Base-by-base conservation (phyloP, 2,888 invertebrate genomes). In the Diaperis boleti region DNA sequence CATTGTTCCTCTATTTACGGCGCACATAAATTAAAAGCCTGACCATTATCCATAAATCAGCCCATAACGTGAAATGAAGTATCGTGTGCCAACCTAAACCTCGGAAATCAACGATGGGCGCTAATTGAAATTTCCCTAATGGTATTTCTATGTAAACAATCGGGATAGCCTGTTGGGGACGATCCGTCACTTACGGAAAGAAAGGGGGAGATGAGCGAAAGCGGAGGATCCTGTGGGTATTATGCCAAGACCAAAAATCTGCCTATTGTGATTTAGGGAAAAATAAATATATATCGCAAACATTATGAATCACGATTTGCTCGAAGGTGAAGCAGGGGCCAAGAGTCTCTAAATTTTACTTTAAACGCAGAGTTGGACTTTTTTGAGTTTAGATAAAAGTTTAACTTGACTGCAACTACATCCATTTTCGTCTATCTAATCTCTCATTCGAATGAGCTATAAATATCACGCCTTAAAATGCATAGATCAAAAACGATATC, bases 101-200 rank as follows among this genome's bases (percentile, higher is more conserved):
- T 17, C 41, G 57, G 50, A 57, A 70, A 70, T 66, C 69, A 63
- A 61, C 67, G 67, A 70, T 69, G 66, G 68, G 64, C 44, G 70
- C 75, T 79, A 80, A 81, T 81, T 81, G 81, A 81, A 81, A 81
- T 79, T 77, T 79, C 78, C 79, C 80, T 81, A 81, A 81, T 81
- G 79, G 81, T 76, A 72, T 81, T 81, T 77, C 80, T 77, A 77
- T 81, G 81, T 81, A 79, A 78, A 79, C 78, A 78, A 77, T 78
- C 74, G 73, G 70, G 69, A 15, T 22, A 29, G 74, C 73, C 78
- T 74, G 72, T 70, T 62, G 81, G 80, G 81, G 77, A 74, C 74
- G 77, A 81, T 81, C 79, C 74, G 76, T 81, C 81, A 81, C 79
- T 81, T 81, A 63, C 37, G 17, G 73, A 77, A 78, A 67, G 73